phyloP scores from a whole-genome alignment of 2,797 vertebrate species.

The Lepilemur septentrionalis region DNA sequence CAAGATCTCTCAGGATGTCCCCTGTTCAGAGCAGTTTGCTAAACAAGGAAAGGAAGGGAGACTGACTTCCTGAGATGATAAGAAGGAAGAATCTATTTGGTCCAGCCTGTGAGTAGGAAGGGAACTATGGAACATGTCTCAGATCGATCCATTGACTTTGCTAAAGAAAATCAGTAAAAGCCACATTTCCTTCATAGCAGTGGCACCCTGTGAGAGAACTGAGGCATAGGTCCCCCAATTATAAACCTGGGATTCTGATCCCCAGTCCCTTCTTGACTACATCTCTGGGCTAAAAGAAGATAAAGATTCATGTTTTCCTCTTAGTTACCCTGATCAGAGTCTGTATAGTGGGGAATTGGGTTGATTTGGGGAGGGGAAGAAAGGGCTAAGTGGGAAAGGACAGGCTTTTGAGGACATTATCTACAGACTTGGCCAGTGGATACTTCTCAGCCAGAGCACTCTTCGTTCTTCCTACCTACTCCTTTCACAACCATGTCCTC shows the following conservation, averaged over 20 bases:
- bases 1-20: background rate
- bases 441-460: background rate
- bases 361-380: background rate
- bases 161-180: background rate
- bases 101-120: background rate
- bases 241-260: background rate
- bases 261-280: background rate
- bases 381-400: background rate
- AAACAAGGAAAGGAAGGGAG: constrained; percentile 21
- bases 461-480: background rate
- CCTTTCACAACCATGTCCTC: background rate
- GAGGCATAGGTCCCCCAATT: background rate
- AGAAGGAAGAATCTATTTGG: background rate
- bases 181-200: background rate
- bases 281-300: background rate
- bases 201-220: background rate
- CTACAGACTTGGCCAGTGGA: background rate
- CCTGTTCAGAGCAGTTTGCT: background rate
- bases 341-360: background rate
- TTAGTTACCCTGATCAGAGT: background rate
- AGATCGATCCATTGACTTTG: background rate
- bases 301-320: background rate
- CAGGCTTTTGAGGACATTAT: background rate
- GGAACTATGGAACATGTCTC: background rate
- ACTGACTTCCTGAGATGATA: background rate